Base-by-base conservation (phyloP, 2,888 invertebrate genomes). In the Tetrapedia diversipes region DNA sequence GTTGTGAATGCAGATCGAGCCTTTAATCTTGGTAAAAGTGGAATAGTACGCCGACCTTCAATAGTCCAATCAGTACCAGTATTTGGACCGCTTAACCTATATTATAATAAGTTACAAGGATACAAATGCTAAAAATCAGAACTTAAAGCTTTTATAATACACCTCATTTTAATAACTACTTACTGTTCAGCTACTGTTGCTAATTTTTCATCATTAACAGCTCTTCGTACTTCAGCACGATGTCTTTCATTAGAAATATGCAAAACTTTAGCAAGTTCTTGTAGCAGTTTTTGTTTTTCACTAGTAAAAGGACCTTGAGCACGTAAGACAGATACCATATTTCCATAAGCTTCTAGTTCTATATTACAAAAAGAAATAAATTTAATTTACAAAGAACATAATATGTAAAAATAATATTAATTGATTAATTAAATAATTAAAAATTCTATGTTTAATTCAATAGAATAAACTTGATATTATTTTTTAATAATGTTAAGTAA, bases 301-400 rank as follows among this genome's bases (percentile, higher is more conserved):
- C 95, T 95, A 90, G 95, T 96, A 76, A 98, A 94, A 89, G 96
- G 95, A 84, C 98, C 98, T 93, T 98, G 98, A 87, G 98, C 98
- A 92, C 98, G 95, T 91, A 98, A 95, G 87, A 97, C 98, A 90
- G 96, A 96, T 75, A 98, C 95, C 92, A 98, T 94, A 92, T 95
- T 95, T 88, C 97, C 95, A 94, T 98, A 98, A 83, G 98, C 97
- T 93, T 98, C 97, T 91, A 98, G 93, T 94, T 98, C 97, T 97
- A 92, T 69, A 94, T 93, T 89, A 75, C 56, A 79, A 6, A 68
- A 22, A 56, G n/a, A 98, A 84, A 97, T 96, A 93, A 97, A 97
- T 91, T 98, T 92, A 94, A 98, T 97, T 2, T 32, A 56, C 97
- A 92, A 70, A 94, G 93, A 90, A 70, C 61, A 56, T 14, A 51